Conservation (phyloP, 2,888 invertebrate species). For the Imbricaverruca yamaguchii region DNA sequence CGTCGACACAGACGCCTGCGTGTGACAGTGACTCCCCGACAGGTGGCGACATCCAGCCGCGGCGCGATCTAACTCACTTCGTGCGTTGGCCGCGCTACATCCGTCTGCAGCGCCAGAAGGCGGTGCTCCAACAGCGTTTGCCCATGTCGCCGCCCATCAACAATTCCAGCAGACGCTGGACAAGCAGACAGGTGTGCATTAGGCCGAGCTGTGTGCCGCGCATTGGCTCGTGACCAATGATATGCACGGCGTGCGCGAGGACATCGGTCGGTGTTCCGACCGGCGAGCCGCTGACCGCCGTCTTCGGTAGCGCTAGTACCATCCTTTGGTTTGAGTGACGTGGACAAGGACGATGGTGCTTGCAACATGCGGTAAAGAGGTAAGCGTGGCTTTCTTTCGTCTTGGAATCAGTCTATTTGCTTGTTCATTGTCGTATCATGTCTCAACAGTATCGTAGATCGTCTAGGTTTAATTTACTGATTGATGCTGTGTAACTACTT, state of each 20-base stretch:
- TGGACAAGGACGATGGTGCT: background rate
- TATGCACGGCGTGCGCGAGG: background rate
- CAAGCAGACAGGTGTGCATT: conserved; percentile 77
- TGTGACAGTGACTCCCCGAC: conserved; percentile 20
- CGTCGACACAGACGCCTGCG: too few species aligned
- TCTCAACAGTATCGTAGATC: too few species aligned
- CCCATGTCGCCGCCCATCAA: conserved; percentile 97
- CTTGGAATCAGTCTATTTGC: too few species aligned
- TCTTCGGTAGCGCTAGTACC: background rate
- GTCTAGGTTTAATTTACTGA: too few species aligned
- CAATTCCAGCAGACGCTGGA: conserved; percentile 98
- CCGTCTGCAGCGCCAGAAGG: conserved; percentile 92
- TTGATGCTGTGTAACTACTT: too few species aligned
- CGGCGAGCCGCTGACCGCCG: background rate
- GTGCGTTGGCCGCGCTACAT: conserved; percentile 99
- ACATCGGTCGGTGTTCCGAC: background rate
- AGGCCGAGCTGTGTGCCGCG: too few species aligned
- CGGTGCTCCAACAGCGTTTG: conserved; percentile 88
- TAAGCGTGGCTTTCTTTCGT: background rate
- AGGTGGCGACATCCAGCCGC: conserved; percentile 98
- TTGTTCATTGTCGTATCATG: too few species aligned
- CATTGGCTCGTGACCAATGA: background rate
- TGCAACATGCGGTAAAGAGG: background rate
- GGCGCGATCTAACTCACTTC: conserved; percentile 92
- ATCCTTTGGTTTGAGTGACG: background rate